Evolutionary conservation across 2,113 vertebrate genomes (phyloP), one percentile per base, ranked within the genome.

Genomic region (Clupea harengus): DNA sequence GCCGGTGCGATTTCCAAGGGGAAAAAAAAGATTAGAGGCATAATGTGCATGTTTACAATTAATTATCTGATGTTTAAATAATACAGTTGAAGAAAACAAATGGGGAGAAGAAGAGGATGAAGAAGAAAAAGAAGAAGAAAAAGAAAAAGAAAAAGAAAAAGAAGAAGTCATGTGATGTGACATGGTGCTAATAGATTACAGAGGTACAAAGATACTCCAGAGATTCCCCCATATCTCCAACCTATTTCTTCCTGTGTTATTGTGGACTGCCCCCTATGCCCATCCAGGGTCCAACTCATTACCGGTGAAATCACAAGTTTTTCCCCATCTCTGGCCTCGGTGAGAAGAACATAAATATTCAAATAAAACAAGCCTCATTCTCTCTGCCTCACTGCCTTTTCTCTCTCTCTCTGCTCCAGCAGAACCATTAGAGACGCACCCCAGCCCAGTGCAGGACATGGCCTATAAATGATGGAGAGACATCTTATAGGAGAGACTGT

Each of bases 401-500:
- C n/a, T 13, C 25, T 25, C 25, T 89, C 85, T 45, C 86, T 90
- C 82, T 83, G 67, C 89, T 72, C 64, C 10, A 39, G 72, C 28
- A 57, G 85, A 91, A 90, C 89, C 84, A 87, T 81, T 39, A 78
- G 88, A 88, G 89, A 90, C 84, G 78, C 50, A 84, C n/a, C n/a
- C n/a, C n/a, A n/a, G n/a, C 54, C 64, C 45, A 87, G 57, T 81
- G 10, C 39, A 6, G 75, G 81, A 44, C 2, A 2, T 11, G 10
- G 32, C 25, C 52, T 72, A 90, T 92, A 90, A 92, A 92, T 89
- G 88, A 93, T 89, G 89, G 83, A 92, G 84, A 85, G 92, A 86
- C 86, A 88, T 60, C 75, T 54, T 86, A 85, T 80, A 83, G 83
- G 64, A 82, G 28, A 25, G 64, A 45, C 32, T 60, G 45, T 22